Base-by-base conservation (phyloP, 23 tunicate genomes). In the Pegea sp. region DNA sequence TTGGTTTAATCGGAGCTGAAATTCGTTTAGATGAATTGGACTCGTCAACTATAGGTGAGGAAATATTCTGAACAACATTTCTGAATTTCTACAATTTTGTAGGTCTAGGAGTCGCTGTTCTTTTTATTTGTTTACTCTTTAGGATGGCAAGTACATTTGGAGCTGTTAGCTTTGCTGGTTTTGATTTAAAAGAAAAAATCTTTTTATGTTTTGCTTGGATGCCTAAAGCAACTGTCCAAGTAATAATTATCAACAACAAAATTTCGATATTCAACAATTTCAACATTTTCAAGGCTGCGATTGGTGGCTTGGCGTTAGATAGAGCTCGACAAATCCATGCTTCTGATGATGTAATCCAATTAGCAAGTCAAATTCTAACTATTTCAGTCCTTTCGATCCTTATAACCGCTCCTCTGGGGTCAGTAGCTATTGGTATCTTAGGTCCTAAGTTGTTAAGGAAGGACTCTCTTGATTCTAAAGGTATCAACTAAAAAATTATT, bases 1-100 rank as follows among this genome's bases (percentile, higher is more conserved):
- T 84, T 48, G 95, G 95, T 30, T 63, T 84, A 52, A 84, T 84
- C 24, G 95, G 95, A 28, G 95, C 95, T 13, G 95, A 84, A 63
- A 57, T 84, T 33, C 23, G 59, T 5, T 22, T 84, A 26, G 71
- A 67, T 24, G 31, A 42, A 18, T 44, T 84, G 62, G 75, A 73
- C 42, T 52, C 69, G 5, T 28, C 28, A 25, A 62, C 75, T 22
- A 61, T 81, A 30, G 93, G 93, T 81, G n/a, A n/a, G n/a, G n/a
- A n/a, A n/a, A n/a, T n/a, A n/a, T n/a, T n/a, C n/a, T n/a, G n/a
- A n/a, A n/a, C n/a, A n/a, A n/a, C n/a, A n/a, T n/a, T n/a, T n/a
- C n/a, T n/a, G n/a, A n/a, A n/a, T 43, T 63, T 49, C 11, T 38
- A 16, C 19, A 11, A 0, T 25, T 49, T 55, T 56, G 3, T 51